A percentile compares a stretch with the other conserved stretches of the same genome.
These are phyloP conservation scores for Camelus bactrianus DNA, from an alignment of 2,113 vertebrate genomes.

Conservation along the genomic window DNA sequence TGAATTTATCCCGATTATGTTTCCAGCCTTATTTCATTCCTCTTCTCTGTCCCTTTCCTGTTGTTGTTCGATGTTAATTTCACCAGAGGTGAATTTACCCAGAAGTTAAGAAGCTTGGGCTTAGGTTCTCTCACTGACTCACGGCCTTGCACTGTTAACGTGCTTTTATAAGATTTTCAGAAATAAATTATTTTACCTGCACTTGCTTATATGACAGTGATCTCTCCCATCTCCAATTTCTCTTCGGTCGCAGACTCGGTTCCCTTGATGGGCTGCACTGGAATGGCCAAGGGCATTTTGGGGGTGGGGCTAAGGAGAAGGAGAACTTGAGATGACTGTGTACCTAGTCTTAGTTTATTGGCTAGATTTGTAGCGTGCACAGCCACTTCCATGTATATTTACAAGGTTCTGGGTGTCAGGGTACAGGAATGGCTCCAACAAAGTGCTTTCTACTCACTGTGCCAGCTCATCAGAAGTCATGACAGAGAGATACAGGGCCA, in stretches of 20 bases:
- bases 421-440: neutral
- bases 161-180: neutral
- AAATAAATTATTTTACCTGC: neutral
- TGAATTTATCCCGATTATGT: neutral
- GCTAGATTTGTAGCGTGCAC: neutral
- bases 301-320: neutral
- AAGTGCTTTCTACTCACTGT: neutral
- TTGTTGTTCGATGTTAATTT: neutral
- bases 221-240: neutral
- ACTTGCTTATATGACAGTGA: neutral
- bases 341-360: neutral
- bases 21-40: neutral
- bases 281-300: neutral
- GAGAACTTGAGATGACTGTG: neutral
- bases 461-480: neutral
- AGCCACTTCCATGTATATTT: neutral
- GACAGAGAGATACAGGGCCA: rapidly evolving
- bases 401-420: neutral
- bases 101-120: neutral
- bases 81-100: neutral
- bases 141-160: neutral
- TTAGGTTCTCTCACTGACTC: neutral
- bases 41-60: neutral
- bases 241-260: neutral
- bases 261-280: neutral